A percentile compares a stretch with the other conserved stretches of the same genome.
Evolutionary conservation across 1,140 invertebrate genomes (phyloP).

Genomic region (Procambarus clarkii): DNA sequence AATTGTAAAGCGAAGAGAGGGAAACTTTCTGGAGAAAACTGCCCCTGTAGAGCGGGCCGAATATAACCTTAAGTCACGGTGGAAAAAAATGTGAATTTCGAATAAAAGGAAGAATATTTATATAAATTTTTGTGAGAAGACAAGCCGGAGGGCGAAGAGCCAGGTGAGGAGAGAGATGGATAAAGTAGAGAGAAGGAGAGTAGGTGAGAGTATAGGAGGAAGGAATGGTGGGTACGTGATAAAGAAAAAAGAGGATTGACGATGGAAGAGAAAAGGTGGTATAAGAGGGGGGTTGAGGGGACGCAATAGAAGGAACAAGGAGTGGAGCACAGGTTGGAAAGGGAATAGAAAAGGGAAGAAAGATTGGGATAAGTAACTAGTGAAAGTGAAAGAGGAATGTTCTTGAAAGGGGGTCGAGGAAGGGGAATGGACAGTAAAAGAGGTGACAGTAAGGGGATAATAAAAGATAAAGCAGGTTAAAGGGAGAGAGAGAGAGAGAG

Average conservation of each 20-base stretch:
- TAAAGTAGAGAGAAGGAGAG: background rate
- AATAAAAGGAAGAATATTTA: background rate
- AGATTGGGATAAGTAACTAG: too few species aligned
- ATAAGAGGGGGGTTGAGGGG: too few species aligned
- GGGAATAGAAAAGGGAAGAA: too few species aligned
- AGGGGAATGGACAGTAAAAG: too few species aligned
- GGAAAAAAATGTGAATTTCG: background rate
- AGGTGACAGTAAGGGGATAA: too few species aligned
- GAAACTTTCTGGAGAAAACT: too few species aligned
- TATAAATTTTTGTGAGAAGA: slow-evolving; percentile 1
- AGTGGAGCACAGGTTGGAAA: background rate
- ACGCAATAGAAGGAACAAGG: background rate
- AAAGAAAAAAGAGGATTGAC: background rate
- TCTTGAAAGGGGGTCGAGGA: background rate
- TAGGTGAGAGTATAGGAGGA: background rate
- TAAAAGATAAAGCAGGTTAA: background rate
- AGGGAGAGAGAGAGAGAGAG: too few species aligned
- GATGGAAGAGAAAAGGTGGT: background rate
- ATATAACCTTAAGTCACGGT: background rate
- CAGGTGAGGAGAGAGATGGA: background rate
- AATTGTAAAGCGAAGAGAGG: too few species aligned
- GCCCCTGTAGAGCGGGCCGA: too few species aligned
- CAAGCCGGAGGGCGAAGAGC: background rate
- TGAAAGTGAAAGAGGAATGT: too few species aligned
- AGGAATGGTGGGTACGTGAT: too few species aligned